Evolutionary conservation across 2,888 invertebrate species (phyloP), one percentile per base, ranked within the genome.

Genomic region (Thymelicus sylvestris): DNA sequence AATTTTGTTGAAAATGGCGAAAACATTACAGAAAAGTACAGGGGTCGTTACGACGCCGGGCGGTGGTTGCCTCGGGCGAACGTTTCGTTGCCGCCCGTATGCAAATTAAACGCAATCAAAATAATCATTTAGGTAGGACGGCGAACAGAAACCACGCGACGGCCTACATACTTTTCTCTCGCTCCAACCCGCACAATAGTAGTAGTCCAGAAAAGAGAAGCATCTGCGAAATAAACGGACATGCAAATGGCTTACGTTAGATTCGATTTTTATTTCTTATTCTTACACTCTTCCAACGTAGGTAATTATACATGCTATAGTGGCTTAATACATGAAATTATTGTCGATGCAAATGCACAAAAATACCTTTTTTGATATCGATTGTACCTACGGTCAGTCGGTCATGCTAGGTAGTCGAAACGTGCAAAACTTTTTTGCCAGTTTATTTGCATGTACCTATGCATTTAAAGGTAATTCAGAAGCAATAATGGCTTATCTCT

Each of bases 71-170:
- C 81, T 60, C 41, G 15, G 70, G 70, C 70, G 41, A 52, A n/a
- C 48, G 50, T 41, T 83, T 78, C 90, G 91, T 89, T 80, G 79
- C 78, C 80, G 81, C 81, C 83, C 83, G 86, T 93, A 93, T 93
- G 93, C 93, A 93, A 93, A 93, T 93, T 93, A 92, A 93, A 91
- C 86, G 90, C 90, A 93, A 93, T 93, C 93, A 93, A 93, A 93
- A 93, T 92, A 93, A 93, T 92, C 88, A 93, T 93, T 92, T 89
- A 80, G 81, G 83, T 86, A 80, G 83, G 85, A 81, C 75, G 65
- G 81, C 83, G 79, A 82, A 83, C 82, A 82, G 83, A 81, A 85
- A 80, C 79, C 81, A 78, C 81, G 82, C 76, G 75, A 77, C 75
- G 74, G 67, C 72, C 72, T 63, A 74, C 77, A 76, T 81, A 31